Evolutionary conservation across 2,888 invertebrate genomes (phyloP), one percentile per base, ranked within the genome.

Genomic region (Cloeon dipterum): DNA sequence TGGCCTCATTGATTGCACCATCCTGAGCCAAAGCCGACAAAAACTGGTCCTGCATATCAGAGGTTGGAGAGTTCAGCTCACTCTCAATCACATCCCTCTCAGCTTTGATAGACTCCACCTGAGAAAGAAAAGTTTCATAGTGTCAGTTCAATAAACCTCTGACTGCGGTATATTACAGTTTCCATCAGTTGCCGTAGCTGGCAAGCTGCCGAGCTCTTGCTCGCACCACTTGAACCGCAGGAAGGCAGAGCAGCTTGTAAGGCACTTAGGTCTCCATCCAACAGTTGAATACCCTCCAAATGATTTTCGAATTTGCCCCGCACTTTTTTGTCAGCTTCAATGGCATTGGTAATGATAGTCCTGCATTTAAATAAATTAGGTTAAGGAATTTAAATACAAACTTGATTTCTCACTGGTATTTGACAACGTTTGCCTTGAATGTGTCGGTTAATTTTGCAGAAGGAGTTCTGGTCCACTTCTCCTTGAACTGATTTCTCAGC

Each of bases 41-140:
- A 55, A 91, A 88, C 47, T 68, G 68, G 18, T 69, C 66, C 52
- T 83, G 78, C 73, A 93, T 83, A 52, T 83, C 82, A 36, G 72
- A 68, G 8, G 74, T 71, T 4, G 74, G 65, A 32, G 71, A 72
- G 50, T 83, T 83, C 25, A 93, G 61, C 56, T 88, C 83, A 3
- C 71, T 72, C 62, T 94, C 93, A 45, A 91, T 70, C 4, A 70
- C 72, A 56, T 91, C 91, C 33, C 94, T 70, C 59, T 89, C 88
- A 3, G 76, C 76, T 61, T 86, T 88, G 34, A 89, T 63, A 25
- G 70, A 67, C 50, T 86, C 86, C 38, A 89, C 82, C 65, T 72
- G 47, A 41, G 29, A 38, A 37, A 32, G 3, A 33, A 26, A 23
- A 39, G 26, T 19, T 14, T 34, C 37, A 42, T 25, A 19, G 33